Percentiles rank a stretch among this genome's conserved stretches.
Conservation (phyloP, 64 coral and sea anemone genomes). For the Montipora capricornis region DNA sequence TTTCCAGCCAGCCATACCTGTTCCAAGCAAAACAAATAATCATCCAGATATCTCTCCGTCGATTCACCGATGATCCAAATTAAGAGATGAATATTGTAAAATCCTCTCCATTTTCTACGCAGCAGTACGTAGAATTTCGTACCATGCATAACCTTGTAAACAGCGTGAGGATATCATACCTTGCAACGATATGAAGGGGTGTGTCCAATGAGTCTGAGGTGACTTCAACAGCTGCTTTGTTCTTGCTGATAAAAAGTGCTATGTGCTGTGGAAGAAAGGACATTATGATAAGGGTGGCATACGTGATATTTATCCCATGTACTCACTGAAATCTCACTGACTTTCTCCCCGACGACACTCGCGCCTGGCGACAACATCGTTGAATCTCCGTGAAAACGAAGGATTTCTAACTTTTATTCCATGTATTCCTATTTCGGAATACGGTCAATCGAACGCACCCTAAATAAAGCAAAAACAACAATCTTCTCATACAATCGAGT, state of each 20-base stretch:
- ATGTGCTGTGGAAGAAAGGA: slow-evolving; percentile 47
- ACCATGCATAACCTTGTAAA: neutral
- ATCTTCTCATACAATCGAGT: too few species aligned
- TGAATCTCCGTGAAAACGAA: too few species aligned
- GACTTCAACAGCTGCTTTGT: slow-evolving; percentile 77
- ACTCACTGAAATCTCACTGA: too few species aligned
- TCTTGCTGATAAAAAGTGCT: slow-evolving; percentile 73
- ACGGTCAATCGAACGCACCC: too few species aligned
- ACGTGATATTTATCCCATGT: too few species aligned
- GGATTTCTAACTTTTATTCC: too few species aligned
- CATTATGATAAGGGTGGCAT: neutral
- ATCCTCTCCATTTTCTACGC: neutral
- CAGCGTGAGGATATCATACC: slow-evolving; percentile 2
- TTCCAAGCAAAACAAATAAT: neutral
- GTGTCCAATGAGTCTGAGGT: slow-evolving; percentile 83
- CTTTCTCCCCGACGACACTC: too few species aligned
- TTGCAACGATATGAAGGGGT: slow-evolving; percentile 76
- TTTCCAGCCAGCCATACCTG: slow-evolving; percentile 85
- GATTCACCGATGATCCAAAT: too few species aligned
- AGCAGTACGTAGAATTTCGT: neutral
- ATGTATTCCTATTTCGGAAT: too few species aligned
- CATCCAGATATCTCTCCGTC: neutral
- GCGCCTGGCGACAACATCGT: too few species aligned
- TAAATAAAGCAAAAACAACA: too few species aligned
- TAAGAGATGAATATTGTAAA: too few species aligned